These are phyloP conservation scores for Anisognathus igniventris DNA, from an alignment of 2,797 vertebrate species.

Conservation along the genomic window DNA sequence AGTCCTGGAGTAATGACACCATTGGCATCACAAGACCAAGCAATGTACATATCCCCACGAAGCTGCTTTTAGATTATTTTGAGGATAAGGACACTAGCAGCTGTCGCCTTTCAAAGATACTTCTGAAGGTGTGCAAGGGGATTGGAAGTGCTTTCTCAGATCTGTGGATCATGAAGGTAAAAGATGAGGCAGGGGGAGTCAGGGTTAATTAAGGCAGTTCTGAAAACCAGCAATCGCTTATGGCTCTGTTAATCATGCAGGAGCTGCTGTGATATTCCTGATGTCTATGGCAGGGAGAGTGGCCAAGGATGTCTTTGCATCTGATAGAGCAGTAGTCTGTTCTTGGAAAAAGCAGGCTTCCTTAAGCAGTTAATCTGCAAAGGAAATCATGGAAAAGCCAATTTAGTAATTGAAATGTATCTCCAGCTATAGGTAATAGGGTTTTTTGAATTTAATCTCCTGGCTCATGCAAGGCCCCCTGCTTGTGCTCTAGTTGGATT, in stretches of 20 bases:
- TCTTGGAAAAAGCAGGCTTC: background rate
- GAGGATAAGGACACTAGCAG: background rate
- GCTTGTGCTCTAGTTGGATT: background rate
- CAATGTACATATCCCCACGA: fast-evolving
- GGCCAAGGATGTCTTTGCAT: background rate
- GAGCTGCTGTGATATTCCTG: background rate
- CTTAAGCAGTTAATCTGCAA: background rate
- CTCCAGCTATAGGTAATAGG: background rate
- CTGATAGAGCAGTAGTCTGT: background rate
- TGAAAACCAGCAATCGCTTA: background rate
- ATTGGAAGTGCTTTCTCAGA: background rate
- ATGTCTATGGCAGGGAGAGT: background rate
- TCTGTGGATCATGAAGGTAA: background rate
- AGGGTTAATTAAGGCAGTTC: slow-evolving; percentile 5
- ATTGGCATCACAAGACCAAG: background rate
- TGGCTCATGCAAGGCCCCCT: background rate
- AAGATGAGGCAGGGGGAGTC: background rate
- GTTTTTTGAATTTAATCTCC: background rate
- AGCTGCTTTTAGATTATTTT: slow-evolving; percentile 2
- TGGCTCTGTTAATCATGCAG: background rate
- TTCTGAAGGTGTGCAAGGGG: background rate
- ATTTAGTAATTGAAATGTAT: background rate
- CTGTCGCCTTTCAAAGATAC: background rate
- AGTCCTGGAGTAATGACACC: background rate
- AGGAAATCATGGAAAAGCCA: background rate